phyloP scores from a whole-genome alignment of 2,797 vertebrate species.

The Intellagama lesueurii region DNA sequence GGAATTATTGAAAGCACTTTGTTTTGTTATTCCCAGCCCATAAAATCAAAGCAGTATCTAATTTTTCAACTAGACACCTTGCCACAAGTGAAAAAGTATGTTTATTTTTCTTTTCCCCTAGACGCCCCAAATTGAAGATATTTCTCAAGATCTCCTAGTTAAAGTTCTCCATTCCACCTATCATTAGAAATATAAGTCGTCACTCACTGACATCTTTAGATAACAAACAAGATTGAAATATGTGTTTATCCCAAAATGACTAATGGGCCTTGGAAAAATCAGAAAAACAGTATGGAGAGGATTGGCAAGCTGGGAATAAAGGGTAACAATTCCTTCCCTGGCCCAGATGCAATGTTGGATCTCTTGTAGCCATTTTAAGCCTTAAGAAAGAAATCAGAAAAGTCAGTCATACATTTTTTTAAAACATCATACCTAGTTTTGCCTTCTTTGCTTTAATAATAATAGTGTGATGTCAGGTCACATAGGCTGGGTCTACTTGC shows the following conservation, averaged over 20 bases:
- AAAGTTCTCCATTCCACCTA: too few relatives aligned
- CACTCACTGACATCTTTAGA: neutral
- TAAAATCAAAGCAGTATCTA: neutral
- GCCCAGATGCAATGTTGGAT: neutral
- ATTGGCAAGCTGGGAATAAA: neutral
- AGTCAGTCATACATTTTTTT: neutral
- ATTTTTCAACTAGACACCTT: neutral
- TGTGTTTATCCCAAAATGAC: neutral
- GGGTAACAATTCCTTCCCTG: neutral
- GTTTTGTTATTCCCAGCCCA: neutral
- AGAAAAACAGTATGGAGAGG: neutral
- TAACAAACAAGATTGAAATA: neutral
- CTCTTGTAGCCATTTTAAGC: neutral
- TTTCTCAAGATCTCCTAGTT: neutral
- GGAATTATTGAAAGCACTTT: neutral
- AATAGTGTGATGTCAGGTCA: too few relatives aligned
- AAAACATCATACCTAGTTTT: too few relatives aligned
- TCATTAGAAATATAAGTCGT: neutral
- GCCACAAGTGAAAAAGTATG: neutral
- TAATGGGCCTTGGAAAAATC: neutral
- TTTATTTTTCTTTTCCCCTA: neutral
- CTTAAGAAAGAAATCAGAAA: neutral
- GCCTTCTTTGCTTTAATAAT: neutral
- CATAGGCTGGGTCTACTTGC: too few relatives aligned
- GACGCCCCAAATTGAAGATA: neutral